Base-by-base conservation (phyloP, 2,113 vertebrate genomes). In the Choloepus hoffmanni region DNA sequence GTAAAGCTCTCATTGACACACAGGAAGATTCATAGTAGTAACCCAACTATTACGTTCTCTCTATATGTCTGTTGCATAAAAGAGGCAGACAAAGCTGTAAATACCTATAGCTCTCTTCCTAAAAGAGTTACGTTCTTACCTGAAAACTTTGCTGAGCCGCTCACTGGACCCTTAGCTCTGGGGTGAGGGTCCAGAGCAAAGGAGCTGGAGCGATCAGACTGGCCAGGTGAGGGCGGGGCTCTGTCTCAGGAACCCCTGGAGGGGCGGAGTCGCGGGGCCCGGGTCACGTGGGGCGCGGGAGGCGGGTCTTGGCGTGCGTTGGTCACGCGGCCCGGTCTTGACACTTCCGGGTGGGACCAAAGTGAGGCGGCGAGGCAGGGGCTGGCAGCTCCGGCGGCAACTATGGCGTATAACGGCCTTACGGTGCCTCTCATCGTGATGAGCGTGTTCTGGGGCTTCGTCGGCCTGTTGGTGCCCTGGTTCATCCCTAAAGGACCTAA, bases 401-500 rank as follows among this genome's bases (percentile, higher is more conserved):
- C 68, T 85, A 99, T 99, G 99, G 98, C 98, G 87, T 98, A 98
- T 18, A 95, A 97, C 14, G 97, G 98, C 89, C 99, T 99, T 33
- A 97, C 98, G 5, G 99, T 99, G 92, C 87, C 99, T 4, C 97
- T 99, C 73, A 98, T 98, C 9, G 99, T 99, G 68, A 99, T 99
- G 99, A 99, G 99, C 18, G 98, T 99, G 92, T 99, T 99, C 96
- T 99, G 99, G 99, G 99, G 98, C 11, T 13, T 99, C 58, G 98
- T 99, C 82, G 99, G 99, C 62, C 98, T 99, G 67, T 97, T 99
- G 3, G 97, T 99, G 78, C 99, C 99, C 43, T 99, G 99, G 98
- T 98, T 99, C 26, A 98, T 99, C 70, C 99, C 99, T 4, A 99
- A 99, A 98, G 99, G 99, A 95, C 99, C 99, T 5, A 99, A 99